Evolutionary conservation across 2,888 invertebrate genomes (phyloP).

Genomic region (Stegophylla sp.): DNA sequence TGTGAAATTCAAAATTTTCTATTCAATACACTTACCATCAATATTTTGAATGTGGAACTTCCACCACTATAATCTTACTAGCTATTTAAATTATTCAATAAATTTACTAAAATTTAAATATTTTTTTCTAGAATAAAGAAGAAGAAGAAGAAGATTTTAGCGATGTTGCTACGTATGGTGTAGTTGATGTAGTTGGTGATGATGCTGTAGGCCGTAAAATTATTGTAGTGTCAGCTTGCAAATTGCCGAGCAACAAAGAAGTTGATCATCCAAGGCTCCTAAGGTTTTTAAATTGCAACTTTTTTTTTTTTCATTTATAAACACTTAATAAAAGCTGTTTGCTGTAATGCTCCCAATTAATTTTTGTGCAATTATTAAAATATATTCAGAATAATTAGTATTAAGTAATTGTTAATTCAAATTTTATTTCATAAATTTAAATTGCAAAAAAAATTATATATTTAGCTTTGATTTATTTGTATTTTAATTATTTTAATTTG

Average conservation of each 20-base stretch:
- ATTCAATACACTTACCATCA: no score
- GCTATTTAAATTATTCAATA: no score
- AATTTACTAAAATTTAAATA: no score
- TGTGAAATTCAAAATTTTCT: no score
- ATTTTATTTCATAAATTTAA: no score
- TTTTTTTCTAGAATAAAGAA: no score
- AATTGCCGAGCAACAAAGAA: slow-evolving; percentile 80
- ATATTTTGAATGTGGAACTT: no score
- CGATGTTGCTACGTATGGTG: slow-evolving; percentile 77
- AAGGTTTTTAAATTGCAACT: slow-evolving; percentile 67
- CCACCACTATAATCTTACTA: no score
- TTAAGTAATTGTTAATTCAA: no score
- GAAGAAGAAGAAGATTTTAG: slow-evolving; percentile 70
- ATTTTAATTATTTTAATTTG: neutral
- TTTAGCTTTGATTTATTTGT: neutral
- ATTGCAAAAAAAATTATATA: no score
- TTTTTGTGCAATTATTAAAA: no score
- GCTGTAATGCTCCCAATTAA: neutral
- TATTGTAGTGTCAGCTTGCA: slow-evolving; percentile 94
- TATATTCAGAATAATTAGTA: no score
- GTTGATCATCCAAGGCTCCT: slow-evolving; percentile 78
- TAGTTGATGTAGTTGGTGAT: slow-evolving; percentile 84
- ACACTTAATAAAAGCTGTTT: neutral
- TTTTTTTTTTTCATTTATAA: neutral
- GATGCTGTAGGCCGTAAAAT: slow-evolving; percentile 89